Percentiles rank a stretch among this genome's conserved stretches.
phyloP scores from a whole-genome alignment of 2,113 vertebrate genomes.

The Galeopterus variegatus region DNA sequence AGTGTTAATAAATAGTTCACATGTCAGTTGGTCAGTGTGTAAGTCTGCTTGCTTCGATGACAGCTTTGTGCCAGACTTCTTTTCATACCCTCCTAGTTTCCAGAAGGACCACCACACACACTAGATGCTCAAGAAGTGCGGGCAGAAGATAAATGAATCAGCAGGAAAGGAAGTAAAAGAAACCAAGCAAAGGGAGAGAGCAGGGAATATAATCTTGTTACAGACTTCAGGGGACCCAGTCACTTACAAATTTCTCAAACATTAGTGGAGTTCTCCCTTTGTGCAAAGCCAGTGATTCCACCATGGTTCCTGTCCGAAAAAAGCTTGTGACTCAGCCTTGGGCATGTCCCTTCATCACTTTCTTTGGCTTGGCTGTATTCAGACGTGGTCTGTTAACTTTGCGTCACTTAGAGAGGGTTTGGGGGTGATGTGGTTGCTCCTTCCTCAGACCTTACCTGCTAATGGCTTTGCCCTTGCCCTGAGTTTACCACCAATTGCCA shows the following conservation, averaged over 20 bases:
- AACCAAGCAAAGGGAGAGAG: not conserved
- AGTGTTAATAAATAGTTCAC: not conserved
- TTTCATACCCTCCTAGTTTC: not conserved
- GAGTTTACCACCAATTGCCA: fast-evolving
- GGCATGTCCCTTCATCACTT: not conserved
- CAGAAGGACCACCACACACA: not conserved
- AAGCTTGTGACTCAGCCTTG: conserved; percentile 37
- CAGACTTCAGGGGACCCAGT: not conserved
- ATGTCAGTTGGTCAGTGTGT: not conserved
- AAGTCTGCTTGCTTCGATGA: not conserved
- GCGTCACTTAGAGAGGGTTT: not conserved
- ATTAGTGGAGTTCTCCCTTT: not conserved
- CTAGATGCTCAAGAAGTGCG: not conserved
- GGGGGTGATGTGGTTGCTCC: not conserved
- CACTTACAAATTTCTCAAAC: not conserved
- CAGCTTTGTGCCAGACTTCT: not conserved
- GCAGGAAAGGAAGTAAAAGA: not conserved
- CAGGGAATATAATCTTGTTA: not conserved
- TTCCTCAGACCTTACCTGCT: not conserved
- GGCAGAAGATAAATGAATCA: not conserved
- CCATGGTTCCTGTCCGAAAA: too few species aligned
- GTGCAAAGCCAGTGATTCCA: not conserved
- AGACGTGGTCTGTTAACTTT: not conserved
- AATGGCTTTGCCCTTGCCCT: too few species aligned
- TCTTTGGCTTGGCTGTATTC: conserved; percentile 12